These are phyloP conservation scores for Lycaon pictus DNA, from an alignment of 2,113 vertebrate species.

Conservation along the genomic window DNA sequence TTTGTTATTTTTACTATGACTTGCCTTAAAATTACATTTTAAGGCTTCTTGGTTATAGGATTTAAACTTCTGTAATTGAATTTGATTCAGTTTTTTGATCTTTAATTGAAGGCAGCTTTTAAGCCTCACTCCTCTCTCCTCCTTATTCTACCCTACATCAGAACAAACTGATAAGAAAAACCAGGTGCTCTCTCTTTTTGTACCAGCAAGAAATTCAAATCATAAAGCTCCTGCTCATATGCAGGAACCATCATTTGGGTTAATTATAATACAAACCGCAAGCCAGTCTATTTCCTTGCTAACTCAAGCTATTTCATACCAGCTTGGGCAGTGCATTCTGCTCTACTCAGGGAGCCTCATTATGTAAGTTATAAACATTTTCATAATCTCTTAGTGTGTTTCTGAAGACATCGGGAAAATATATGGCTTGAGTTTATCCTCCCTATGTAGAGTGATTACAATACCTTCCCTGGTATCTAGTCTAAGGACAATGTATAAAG, in stretches of 20 bases:
- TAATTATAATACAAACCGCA: neutral
- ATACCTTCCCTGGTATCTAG: neutral
- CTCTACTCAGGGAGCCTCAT: neutral
- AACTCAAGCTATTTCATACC: neutral
- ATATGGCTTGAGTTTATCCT: neutral
- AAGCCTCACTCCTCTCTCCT: neutral
- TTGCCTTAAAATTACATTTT: constrained; percentile 4
- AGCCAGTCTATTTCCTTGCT: neutral
- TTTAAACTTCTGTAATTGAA: neutral
- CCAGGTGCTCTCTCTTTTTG: neutral
- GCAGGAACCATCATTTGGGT: neutral
- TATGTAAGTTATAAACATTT: neutral
- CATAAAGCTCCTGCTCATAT: neutral
- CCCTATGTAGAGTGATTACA: neutral
- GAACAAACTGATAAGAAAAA: neutral
- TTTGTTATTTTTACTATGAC: constrained; percentile 15
- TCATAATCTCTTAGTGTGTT: neutral
- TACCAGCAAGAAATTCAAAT: neutral
- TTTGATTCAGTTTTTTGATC: neutral
- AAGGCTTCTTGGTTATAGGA: neutral
- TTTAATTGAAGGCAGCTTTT: constrained; percentile 15
- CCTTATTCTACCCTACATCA: neutral
- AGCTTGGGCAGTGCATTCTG: neutral
- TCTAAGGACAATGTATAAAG: neutral
- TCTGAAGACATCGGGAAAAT: neutral